Base-by-base conservation (phyloP, 2,888 invertebrate genomes). In the Toxonevra muliebris region DNA sequence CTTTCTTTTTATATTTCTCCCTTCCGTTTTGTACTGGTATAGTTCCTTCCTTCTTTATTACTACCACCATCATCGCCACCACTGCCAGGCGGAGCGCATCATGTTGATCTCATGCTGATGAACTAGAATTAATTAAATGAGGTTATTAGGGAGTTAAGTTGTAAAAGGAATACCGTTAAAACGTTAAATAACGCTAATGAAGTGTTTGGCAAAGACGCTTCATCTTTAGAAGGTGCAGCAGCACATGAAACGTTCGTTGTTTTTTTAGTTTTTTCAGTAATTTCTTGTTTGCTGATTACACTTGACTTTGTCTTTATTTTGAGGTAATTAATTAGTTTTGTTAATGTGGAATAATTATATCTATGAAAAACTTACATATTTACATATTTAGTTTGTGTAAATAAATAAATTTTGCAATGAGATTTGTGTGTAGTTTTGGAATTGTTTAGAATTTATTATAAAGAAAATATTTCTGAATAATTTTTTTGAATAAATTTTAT, bases 141-240 rank as follows among this genome's bases (percentile, higher is more conserved):
- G 71, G 60, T 67, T 69, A 73, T 65, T 69, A 71, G 65, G 30
- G 17, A 42, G 66, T 53, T 64, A 17, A 57, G 57, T 60, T 45
- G 53, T 43, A 54, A 45, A 42, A 61, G 60, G 40, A 53, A 45
- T 30, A 42, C 65, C 61, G 71, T 69, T 66, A 70, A 74, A 72
- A 67, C 61, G 70, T 70, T 53, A 74, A 76, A 77, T 76, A 71
- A 74, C 68, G 66, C 73, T 76, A 75, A 76, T 76, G 72, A 76
- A 76, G 73, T 75, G 72, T 68, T 72, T 65, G 61, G 45, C 19
- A 48, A 58, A 69, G 61, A 45, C 53, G 54, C 54, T 55, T 55
- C 48, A 48, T 59, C 55, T 63, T 60, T 61, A 48, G 30, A 30
- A 30, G 30, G 30, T 30, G 30, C 30, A 30, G 30, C 30, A 30